Evolutionary conservation across 1,140 invertebrate species (phyloP).

Genomic region (Ditylenchus dipsaci): DNA sequence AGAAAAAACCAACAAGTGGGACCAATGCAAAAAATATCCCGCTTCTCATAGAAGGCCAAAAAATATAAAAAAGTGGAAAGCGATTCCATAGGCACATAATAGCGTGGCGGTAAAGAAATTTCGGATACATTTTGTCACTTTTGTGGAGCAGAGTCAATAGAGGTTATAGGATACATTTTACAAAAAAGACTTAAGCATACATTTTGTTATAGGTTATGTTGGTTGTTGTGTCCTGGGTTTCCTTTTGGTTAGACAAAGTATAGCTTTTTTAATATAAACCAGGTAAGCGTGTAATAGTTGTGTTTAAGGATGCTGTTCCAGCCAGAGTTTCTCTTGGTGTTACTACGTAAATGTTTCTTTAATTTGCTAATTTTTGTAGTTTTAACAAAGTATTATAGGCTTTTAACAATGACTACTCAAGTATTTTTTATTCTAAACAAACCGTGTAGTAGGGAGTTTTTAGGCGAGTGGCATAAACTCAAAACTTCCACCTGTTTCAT

Average conservation of each 20-base stretch:
- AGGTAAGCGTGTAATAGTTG: background rate
- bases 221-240: slow-evolving; percentile 90
- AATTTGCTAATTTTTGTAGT: slow-evolving; percentile 3
- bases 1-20: too few species aligned
- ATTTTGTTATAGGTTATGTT: background rate
- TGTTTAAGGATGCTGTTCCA: slow-evolving; percentile 78
- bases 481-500: slow-evolving; percentile 88
- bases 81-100: too few species aligned
- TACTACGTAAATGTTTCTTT: slow-evolving; percentile 66
- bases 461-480: slow-evolving; percentile 83
- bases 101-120: too few species aligned
- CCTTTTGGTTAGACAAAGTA: slow-evolving; percentile 81
- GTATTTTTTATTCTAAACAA: slow-evolving; percentile 54
- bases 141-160: too few species aligned
- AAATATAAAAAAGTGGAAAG: too few species aligned
- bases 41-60: too few species aligned
- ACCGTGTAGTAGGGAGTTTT: too few species aligned
- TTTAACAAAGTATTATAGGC: slow-evolving; percentile 58
- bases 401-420: slow-evolving; percentile 79
- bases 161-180: too few species aligned
- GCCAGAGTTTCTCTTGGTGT: slow-evolving; percentile 88
- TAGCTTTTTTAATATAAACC: background rate
- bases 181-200: too few species aligned
- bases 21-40: too few species aligned
- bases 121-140: too few species aligned